Evolutionary conservation across 2,888 invertebrate species (phyloP).

Genomic region (Calameuta idolon): DNA sequence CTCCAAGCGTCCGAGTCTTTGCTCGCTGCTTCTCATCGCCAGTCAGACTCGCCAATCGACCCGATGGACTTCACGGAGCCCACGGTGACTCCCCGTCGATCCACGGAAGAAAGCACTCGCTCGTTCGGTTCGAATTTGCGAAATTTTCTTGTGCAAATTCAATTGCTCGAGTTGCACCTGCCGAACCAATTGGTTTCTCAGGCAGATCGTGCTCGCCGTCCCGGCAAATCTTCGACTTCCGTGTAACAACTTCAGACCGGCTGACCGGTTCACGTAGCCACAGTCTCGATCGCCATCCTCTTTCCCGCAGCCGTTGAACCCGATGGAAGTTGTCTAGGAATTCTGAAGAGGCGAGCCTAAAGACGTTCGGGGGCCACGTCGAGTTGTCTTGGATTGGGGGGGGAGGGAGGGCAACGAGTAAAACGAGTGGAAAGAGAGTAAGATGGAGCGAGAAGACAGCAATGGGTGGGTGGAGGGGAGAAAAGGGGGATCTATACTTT

Average conservation of each 20-base stretch:
- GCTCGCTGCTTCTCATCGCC: too few species aligned
- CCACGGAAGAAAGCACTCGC: not conserved
- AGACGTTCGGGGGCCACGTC: not conserved
- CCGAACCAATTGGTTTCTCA: not conserved
- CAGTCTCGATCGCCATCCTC: not conserved
- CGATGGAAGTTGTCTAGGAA: not conserved
- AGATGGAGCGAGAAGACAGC: not conserved
- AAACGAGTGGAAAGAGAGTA: slow-evolving; percentile 46
- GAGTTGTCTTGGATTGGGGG: not conserved
- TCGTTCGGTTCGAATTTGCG: not conserved
- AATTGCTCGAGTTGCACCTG: not conserved
- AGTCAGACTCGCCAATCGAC: too few species aligned
- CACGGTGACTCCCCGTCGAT: not conserved
- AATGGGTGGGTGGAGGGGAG: slow-evolving; percentile 25
- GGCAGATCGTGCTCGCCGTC: not conserved
- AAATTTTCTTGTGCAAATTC: not conserved
- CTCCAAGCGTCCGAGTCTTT: too few species aligned
- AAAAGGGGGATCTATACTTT: slow-evolving; percentile 60
- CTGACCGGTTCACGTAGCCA: not conserved
- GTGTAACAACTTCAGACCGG: not conserved
- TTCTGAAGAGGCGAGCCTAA: not conserved
- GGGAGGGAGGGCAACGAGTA: slow-evolving; percentile 30
- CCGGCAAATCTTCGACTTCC: not conserved
- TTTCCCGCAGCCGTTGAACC: not conserved
- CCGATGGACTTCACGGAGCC: too few species aligned